Conservation (phyloP, 2,888 invertebrate species). For the Leptinotarsa rubiginosa region DNA sequence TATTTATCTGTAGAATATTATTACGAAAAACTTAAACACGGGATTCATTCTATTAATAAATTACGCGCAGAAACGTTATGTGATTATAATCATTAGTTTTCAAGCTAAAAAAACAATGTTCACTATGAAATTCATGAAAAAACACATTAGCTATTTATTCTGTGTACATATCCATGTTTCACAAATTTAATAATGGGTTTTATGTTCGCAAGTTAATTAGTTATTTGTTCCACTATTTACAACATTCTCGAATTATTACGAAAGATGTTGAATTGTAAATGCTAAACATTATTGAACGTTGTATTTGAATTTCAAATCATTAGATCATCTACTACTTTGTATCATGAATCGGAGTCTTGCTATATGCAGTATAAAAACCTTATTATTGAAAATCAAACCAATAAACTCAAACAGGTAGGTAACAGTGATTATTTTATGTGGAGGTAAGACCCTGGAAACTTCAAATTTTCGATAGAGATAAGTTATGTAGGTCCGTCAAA, state of each 20-base stretch:
- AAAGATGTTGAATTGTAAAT: constrained; percentile 1
- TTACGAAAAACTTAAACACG: too few species aligned
- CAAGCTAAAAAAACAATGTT: neutral
- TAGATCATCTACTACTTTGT: neutral
- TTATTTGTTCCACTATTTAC: neutral
- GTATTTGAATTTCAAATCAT: neutral
- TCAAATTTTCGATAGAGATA: too few species aligned
- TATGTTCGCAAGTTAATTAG: neutral
- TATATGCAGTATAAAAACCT: too few species aligned
- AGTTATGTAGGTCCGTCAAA: too few species aligned
- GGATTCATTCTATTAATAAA: neutral
- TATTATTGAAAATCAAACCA: too few species aligned
- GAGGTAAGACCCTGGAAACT: too few species aligned
- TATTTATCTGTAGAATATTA: too few species aligned
- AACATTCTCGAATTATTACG: neutral
- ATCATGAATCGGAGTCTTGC: too few species aligned
- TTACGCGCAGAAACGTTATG: neutral
- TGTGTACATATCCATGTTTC: neutral
- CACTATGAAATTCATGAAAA: too few species aligned
- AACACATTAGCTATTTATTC: neutral
- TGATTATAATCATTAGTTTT: neutral
- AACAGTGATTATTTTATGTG: too few species aligned
- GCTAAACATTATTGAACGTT: neutral
- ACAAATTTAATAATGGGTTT: neutral
- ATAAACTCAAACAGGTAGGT: too few species aligned